Conservation (phyloP, 2,113 vertebrate genomes). For the Hyaena hyaena region DNA sequence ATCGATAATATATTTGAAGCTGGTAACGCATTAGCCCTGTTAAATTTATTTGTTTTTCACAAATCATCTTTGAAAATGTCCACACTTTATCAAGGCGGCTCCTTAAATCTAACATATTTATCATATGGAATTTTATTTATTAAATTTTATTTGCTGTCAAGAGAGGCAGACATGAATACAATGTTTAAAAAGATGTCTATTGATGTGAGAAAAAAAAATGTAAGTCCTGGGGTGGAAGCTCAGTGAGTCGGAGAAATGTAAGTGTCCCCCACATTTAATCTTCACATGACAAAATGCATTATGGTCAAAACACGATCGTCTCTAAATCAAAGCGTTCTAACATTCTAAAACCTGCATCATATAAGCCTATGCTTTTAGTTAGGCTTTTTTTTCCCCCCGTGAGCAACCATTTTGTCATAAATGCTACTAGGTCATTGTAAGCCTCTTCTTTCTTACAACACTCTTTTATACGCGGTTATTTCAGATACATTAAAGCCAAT, state of each 20-base stretch:
- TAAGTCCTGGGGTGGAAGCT: slow-evolving; percentile 85
- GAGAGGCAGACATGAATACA: slow-evolving; percentile 86
- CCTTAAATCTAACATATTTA: slow-evolving; percentile 85
- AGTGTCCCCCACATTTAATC: slow-evolving; percentile 86
- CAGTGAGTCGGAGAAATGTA: slow-evolving; percentile 87
- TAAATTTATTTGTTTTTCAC: slow-evolving; percentile 87
- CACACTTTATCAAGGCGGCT: slow-evolving; percentile 80
- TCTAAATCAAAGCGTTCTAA: slow-evolving; percentile 83
- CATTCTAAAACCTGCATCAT: slow-evolving; percentile 85
- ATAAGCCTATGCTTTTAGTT: slow-evolving; percentile 77
- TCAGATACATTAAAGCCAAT: slow-evolving; percentile 86
- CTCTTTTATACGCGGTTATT: slow-evolving; percentile 80
- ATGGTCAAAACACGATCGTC: slow-evolving; percentile 88
- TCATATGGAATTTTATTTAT: slow-evolving; percentile 86
- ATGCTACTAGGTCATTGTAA: slow-evolving; percentile 83
- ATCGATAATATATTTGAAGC: slow-evolving; percentile 81
- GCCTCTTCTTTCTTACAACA: slow-evolving; percentile 74
- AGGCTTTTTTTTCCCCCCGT: slow-evolving; percentile 68
- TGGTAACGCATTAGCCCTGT: slow-evolving; percentile 82
- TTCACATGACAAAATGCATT: slow-evolving; percentile 90
- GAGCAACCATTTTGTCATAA: slow-evolving; percentile 84
- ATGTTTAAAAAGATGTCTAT: slow-evolving; percentile 88
- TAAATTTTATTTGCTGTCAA: slow-evolving; percentile 87
- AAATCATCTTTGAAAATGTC: slow-evolving; percentile 84
- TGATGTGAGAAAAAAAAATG: slow-evolving; percentile 88